Evolutionary conservation across 2,113 vertebrate genomes (phyloP).

Genomic region (Malurus elegans): DNA sequence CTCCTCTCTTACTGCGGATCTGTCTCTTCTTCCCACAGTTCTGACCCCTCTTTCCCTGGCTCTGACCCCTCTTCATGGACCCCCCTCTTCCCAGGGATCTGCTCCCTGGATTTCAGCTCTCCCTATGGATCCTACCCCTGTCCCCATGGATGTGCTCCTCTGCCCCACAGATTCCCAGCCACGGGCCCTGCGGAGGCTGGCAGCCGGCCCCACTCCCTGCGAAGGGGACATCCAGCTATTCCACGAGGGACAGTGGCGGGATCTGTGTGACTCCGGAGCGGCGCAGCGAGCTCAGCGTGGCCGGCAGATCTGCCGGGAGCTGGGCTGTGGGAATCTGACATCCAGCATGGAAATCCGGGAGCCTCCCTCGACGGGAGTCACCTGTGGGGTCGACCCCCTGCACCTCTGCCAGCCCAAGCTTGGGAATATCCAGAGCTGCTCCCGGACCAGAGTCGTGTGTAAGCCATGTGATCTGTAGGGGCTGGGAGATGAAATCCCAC

Average conservation of each 20-base stretch:
- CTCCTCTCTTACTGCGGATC: neutral
- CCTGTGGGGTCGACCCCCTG: neutral
- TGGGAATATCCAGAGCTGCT: accelerated
- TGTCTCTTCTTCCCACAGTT: neutral
- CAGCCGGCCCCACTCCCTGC: neutral
- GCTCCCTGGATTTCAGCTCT: neutral
- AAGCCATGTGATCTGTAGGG: neutral
- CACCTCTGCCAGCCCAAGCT: conserved; percentile 30
- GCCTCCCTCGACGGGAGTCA: accelerated
- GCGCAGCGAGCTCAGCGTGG: accelerated
- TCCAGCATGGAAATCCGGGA: neutral
- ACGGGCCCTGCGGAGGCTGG: conserved; percentile 52
- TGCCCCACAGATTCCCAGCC: conserved; percentile 29
- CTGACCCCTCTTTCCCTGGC: neutral
- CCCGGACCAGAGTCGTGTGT: conserved; percentile 60
- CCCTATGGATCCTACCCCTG: neutral
- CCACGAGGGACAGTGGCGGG: neutral
- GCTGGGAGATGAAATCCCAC: neutral
- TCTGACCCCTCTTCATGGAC: neutral
- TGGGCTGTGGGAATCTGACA: conserved; percentile 30
- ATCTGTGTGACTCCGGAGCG: neutral
- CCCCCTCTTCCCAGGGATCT: too few species aligned
- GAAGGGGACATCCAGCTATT: conserved; percentile 61
- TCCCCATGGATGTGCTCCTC: neutral
- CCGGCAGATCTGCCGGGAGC: conserved; percentile 59